A percentile compares a stretch with the other conserved stretches of the same genome.
Evolutionary conservation across 2,113 vertebrate species (phyloP).

Genomic region (Channa maculata): DNA sequence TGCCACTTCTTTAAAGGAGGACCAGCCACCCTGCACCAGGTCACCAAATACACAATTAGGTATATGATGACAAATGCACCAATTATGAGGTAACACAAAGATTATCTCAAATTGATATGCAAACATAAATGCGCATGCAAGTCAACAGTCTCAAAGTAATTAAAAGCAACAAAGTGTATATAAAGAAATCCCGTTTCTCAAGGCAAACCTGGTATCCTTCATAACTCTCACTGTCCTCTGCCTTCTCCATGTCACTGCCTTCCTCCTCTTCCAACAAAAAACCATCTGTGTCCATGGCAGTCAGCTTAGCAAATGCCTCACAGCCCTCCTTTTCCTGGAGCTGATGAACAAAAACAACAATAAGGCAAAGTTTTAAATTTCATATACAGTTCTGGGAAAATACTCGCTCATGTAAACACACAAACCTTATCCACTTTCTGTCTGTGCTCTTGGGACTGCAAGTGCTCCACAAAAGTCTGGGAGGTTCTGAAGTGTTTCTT

Average conservation of each 20-base stretch:
- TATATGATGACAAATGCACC: not conserved
- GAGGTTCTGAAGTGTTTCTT: constrained; percentile 92
- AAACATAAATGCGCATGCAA: not conserved
- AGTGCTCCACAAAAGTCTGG: constrained; percentile 93
- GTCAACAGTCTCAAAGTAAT: not conserved
- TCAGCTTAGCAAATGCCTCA: constrained; percentile 87
- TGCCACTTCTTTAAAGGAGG: constrained; percentile 71
- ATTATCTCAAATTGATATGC: not conserved
- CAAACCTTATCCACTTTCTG: constrained; percentile 88
- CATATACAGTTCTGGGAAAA: not conserved
- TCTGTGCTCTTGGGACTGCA: constrained; percentile 92
- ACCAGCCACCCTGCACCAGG: constrained; percentile 67
- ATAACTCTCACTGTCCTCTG: constrained; percentile 53
- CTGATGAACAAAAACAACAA: constrained; percentile 27
- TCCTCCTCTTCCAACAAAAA: constrained; percentile 87
- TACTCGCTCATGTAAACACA: not conserved
- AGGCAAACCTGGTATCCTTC: constrained; percentile 65
- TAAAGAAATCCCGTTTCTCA: constrained; percentile 62
- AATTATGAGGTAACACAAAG: not conserved
- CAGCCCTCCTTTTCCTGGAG: constrained; percentile 79
- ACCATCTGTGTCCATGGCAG: constrained; percentile 87
- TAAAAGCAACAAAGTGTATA: not conserved
- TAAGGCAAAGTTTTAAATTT: not conserved
- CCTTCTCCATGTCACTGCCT: constrained; percentile 71
- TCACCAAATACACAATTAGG: constrained; percentile 8